Percentiles rank a stretch among this genome's conserved stretches.
These are phyloP conservation scores for Pteronura brasiliensis DNA, from an alignment of 2,113 vertebrate species.

Conservation along the genomic window DNA sequence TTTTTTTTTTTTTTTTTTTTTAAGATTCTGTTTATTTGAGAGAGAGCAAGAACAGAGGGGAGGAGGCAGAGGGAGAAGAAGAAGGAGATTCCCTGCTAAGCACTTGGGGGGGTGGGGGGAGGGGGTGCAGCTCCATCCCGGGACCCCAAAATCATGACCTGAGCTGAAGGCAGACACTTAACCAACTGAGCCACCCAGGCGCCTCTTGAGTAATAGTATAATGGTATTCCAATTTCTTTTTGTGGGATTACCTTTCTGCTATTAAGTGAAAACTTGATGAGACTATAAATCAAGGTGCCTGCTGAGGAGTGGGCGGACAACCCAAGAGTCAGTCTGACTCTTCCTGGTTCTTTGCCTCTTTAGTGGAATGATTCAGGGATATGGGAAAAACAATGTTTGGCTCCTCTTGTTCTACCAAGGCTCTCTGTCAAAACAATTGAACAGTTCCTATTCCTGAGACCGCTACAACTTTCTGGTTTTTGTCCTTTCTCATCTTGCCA, in stretches of 20 bases:
- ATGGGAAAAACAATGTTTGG: background rate
- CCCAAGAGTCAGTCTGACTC: background rate
- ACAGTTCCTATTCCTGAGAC: background rate
- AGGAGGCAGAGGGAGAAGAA: background rate
- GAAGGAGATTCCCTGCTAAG: background rate
- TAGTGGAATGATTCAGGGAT: background rate
- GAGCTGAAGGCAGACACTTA: background rate
- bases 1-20: background rate
- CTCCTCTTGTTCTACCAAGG: background rate
- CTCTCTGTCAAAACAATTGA: background rate
- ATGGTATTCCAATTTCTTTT: background rate
- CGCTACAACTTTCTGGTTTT: background rate
- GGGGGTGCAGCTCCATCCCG: no score
- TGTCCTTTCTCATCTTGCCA: background rate
- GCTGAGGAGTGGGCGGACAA: background rate
- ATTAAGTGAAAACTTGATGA: background rate
- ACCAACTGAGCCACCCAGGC: background rate
- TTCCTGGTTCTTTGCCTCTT: background rate
- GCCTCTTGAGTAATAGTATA: background rate
- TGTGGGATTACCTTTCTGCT: background rate
- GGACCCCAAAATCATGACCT: background rate
- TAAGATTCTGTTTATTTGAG: background rate
- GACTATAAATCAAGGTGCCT: background rate
- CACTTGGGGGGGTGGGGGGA: background rate
- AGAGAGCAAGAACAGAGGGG: background rate